Conservation (phyloP, 2,888 invertebrate species). For the Dasypogon diadema region DNA sequence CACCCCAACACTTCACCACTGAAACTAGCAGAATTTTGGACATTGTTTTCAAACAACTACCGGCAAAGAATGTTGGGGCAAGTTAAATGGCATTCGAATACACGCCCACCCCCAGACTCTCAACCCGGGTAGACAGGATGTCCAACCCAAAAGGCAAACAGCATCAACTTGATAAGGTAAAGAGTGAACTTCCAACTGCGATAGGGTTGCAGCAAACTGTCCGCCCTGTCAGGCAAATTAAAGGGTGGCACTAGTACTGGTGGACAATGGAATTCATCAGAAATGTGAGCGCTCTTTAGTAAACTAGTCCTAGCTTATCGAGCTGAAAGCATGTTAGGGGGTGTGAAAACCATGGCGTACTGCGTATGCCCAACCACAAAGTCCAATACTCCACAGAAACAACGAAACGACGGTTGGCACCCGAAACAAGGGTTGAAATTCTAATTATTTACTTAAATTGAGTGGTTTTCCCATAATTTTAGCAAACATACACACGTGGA, state of each 20-base stretch:
- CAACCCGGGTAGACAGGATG: no score
- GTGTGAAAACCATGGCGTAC: conserved; percentile 40
- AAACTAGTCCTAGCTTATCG: conserved; percentile 43
- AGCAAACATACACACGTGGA: conserved; percentile 8
- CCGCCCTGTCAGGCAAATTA: not conserved
- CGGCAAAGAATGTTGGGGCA: not conserved
- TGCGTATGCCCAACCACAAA: not conserved
- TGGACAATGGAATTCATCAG: no score
- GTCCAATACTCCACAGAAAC: not conserved
- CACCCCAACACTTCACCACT: not conserved
- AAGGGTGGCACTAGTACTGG: not conserved
- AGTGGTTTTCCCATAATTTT: conserved; percentile 51
- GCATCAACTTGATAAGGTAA: conserved; percentile 43
- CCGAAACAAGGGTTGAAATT: conserved; percentile 51
- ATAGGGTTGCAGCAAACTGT: conserved; percentile 4
- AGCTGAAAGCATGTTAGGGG: conserved; percentile 28
- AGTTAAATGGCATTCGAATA: conserved; percentile 8
- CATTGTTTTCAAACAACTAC: conserved; percentile 2
- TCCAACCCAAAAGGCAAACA: conserved; percentile 37
- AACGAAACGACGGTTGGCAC: not conserved
- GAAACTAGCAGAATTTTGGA: not conserved
- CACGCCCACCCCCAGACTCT: not conserved
- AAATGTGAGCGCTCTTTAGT: conserved; percentile 47
- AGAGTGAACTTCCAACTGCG: conserved; percentile 4
- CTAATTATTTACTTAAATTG: conserved; percentile 55